Conservation (phyloP, 1,140 invertebrate genomes). For the Theocolax elegans region DNA sequence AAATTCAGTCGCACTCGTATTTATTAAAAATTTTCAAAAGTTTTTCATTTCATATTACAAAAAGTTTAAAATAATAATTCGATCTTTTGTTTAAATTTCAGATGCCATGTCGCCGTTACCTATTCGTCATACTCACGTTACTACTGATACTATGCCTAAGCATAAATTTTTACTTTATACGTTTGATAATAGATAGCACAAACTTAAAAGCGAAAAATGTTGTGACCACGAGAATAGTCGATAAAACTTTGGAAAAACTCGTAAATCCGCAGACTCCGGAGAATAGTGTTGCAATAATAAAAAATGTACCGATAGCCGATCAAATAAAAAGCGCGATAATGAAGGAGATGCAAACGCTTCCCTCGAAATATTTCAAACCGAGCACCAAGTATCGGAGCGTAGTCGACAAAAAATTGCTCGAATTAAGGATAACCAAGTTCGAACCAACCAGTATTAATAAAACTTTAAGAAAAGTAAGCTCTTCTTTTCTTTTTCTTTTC, state of each 20-base stretch:
- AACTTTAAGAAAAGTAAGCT: slow-evolving; percentile 34
- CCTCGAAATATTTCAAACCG: slow-evolving; percentile 58
- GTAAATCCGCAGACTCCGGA: background rate
- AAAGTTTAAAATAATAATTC: too few relatives aligned
- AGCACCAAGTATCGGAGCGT: slow-evolving; percentile 54
- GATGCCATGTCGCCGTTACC: too few relatives aligned
- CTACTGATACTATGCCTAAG: slow-evolving; percentile 60
- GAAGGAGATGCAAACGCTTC: slow-evolving; percentile 51
- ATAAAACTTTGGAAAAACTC: background rate
- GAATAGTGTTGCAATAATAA: background rate
- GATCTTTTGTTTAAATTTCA: too few relatives aligned
- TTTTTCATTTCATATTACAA: too few relatives aligned
- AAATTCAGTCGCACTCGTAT: too few relatives aligned
- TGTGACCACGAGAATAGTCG: background rate
- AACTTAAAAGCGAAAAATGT: background rate
- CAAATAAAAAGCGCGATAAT: slow-evolving; percentile 53
- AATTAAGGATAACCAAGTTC: slow-evolving; percentile 49
- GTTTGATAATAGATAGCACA: slow-evolving; percentile 34
- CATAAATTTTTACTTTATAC: slow-evolving; percentile 53
- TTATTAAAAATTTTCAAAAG: too few relatives aligned
- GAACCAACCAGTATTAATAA: slow-evolving; percentile 60
- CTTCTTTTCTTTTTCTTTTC: too few relatives aligned
- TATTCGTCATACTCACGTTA: too few relatives aligned
- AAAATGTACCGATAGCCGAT: background rate
- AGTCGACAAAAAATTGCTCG: slow-evolving; percentile 54